Evolutionary conservation across 2,797 vertebrate genomes (phyloP), one percentile per base, ranked within the genome.

Genomic region (Sebastes nivosus): DNA sequence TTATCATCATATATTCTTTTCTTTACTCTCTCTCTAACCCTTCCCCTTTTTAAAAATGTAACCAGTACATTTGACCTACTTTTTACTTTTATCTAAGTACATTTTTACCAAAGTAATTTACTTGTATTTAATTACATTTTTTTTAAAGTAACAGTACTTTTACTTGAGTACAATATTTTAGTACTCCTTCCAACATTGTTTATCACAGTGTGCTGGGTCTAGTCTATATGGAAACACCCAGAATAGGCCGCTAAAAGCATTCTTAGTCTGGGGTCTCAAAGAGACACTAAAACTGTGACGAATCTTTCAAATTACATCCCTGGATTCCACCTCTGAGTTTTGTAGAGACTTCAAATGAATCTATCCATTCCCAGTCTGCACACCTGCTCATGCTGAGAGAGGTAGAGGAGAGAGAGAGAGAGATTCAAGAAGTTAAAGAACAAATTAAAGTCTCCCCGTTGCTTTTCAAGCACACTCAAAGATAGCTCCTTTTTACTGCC

Each of bases 281-380:
- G 61, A 77, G 27, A 68, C 30, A 74, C 27, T 72, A 52, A 81
- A 83, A 79, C 60, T 75, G 79, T 59, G 75, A 72, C 25, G 2
- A 75, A 80, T 87, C 70, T 82, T 60, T 82, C 34, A 72, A 86
- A 82, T 86, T 86, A 72, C 58, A 68, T 68, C 46, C 67, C 73
- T 70, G 63, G 67, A 77, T 84, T 84, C 58, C 61, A 68, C 67
- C 55, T 42, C 27, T 25, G 59, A 80, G 71, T 88, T 77, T 70
- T 70, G 52, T 27, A 22, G 63, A 71, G 80, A 77, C 79, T 66
- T 84, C 79, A 61, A 72, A 89, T 84, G 75, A 81, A 79, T 72
- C 64, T 68, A 16, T 75, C 64, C 12, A 30, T 76, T 76, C 71
- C 67, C 60, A 46, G 60, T 34, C 55, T 74, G 46, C 38, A 7